phyloP scores from a whole-genome alignment of 2,888 invertebrate genomes.

The Atrina japonica region DNA sequence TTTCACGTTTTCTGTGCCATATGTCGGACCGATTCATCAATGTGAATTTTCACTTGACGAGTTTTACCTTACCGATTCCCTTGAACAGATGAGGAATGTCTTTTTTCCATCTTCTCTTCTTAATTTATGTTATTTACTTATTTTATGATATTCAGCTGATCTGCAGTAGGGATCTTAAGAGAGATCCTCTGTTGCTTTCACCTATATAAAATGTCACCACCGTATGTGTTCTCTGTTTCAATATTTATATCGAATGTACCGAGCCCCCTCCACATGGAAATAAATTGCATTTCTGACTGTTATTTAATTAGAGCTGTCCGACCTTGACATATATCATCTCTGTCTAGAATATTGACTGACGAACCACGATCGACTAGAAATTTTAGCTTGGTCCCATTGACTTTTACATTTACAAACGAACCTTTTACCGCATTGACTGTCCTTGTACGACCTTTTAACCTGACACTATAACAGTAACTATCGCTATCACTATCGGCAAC shows the following conservation, averaged over 20 bases:
- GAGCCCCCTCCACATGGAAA: conserved; percentile 3
- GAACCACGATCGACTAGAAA: conserved; percentile 29
- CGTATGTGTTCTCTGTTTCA: conserved; percentile 26
- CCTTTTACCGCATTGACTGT: conserved; percentile 23
- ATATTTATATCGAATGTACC: conserved; percentile 26
- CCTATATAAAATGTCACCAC: no score
- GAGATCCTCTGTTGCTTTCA: no score
- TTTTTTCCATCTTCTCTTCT: neutral
- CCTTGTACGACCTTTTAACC: neutral
- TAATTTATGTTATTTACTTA: neutral
- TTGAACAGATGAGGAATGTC: conserved; percentile 26
- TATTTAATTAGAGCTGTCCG: conserved; percentile 7
- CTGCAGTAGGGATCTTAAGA: conserved; percentile 28
- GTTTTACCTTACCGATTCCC: conserved; percentile 26
- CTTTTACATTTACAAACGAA: conserved; percentile 16
- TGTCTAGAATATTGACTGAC: conserved; percentile 26
- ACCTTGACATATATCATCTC: conserved; percentile 22
- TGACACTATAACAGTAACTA: conserved; percentile 30
- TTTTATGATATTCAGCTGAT: conserved; percentile 17
- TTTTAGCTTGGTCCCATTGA: conserved; percentile 13
- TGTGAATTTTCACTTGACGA: conserved; percentile 36
- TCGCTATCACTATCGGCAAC: conserved; percentile 3
- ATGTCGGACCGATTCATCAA: conserved; percentile 37
- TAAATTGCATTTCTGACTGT: neutral
- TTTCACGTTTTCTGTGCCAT: no score